phyloP scores from a whole-genome alignment of 2,113 vertebrate species.

The Capra hircus region DNA sequence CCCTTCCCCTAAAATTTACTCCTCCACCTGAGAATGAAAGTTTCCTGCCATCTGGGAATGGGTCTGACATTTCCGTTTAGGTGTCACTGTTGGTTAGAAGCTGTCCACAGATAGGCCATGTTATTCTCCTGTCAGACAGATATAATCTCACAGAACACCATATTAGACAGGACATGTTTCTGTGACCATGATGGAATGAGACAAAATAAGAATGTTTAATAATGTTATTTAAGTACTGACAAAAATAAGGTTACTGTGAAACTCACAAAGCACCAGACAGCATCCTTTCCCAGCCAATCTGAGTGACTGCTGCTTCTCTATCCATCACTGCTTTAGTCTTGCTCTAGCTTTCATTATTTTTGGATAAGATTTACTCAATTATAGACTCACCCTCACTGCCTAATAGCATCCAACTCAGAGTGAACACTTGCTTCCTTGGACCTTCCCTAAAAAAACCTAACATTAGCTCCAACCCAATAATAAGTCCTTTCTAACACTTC shows the following conservation, averaged over 20 bases:
- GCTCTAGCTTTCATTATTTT: neutral
- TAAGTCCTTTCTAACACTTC: neutral
- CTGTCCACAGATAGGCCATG: neutral
- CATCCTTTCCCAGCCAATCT: neutral
- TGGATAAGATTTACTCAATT: neutral
- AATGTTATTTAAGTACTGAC: neutral
- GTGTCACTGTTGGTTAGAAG: neutral
- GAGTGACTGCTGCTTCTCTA: neutral
- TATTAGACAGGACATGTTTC: neutral
- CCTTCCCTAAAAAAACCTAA: neutral
- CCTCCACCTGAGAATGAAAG: neutral
- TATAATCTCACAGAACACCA: neutral
- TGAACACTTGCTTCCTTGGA: neutral
- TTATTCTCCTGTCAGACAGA: neutral
- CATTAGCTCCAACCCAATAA: neutral
- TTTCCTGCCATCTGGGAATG: neutral
- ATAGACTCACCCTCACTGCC: neutral
- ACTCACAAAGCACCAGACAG: neutral
- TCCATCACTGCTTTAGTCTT: neutral
- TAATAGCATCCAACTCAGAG: neutral
- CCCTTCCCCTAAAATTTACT: neutral
- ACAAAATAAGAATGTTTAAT: neutral
- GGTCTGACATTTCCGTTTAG: neutral
- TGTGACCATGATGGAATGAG: neutral
- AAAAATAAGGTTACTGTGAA: neutral